Evolutionary conservation across 2,113 vertebrate species (phyloP).

Genomic region (Zosterops japonicus): DNA sequence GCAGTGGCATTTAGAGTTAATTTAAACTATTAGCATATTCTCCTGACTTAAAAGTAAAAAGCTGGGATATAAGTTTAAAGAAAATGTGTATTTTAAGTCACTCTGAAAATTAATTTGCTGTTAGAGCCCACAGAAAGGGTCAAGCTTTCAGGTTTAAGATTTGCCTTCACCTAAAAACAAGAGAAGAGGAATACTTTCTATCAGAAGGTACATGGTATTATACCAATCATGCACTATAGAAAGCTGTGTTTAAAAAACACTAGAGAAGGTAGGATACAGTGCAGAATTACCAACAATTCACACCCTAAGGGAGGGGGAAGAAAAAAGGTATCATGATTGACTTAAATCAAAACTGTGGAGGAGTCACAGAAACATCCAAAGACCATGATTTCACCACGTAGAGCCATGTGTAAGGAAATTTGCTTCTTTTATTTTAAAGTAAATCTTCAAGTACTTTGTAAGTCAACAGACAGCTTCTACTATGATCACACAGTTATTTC

Average conservation of each 20-base stretch:
- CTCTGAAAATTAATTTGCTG: neutral
- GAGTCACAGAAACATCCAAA: neutral
- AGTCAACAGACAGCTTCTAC: neutral
- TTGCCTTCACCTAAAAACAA: neutral
- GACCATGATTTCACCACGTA: neutral
- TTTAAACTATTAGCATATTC: neutral
- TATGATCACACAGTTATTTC: neutral
- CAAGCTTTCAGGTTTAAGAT: neutral
- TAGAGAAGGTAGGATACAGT: neutral
- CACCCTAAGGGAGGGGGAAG: rapidly evolving
- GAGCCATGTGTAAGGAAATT: neutral
- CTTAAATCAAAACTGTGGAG: neutral
- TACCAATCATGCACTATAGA: neutral
- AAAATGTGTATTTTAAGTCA: neutral
- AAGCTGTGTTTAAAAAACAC: neutral
- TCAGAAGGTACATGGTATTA: neutral
- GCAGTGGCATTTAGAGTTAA: neutral
- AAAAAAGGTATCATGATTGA: neutral
- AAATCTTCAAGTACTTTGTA: neutral
- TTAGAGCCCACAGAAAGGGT: neutral
- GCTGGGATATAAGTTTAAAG: neutral
- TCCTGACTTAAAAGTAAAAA: neutral
- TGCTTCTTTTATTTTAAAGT: neutral
- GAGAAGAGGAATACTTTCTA: neutral
- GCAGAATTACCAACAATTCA: neutral